Evolutionary conservation across 1,140 invertebrate genomes (phyloP).

Genomic region (Pissodes strobi): DNA sequence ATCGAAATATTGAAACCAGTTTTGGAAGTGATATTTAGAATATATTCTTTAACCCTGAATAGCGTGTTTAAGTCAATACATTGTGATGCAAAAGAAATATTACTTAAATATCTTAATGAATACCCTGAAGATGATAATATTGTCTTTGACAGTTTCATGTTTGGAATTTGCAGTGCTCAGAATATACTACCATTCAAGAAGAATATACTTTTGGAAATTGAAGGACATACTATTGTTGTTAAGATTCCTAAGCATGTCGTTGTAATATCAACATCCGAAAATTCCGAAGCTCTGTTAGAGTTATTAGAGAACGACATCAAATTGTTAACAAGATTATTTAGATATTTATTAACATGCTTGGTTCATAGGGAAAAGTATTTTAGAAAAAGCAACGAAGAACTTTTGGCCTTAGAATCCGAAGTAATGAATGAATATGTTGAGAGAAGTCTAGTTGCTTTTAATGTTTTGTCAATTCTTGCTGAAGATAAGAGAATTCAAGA

Average conservation of each 20-base stretch:
- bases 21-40: slow-evolving; percentile 39
- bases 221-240: slow-evolving; percentile 22
- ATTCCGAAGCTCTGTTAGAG: slow-evolving; percentile 25
- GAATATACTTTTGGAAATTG: slow-evolving; percentile 28
- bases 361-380: slow-evolving; percentile 39
- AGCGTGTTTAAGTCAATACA: slow-evolving; percentile 26
- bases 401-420: slow-evolving; percentile 38
- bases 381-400: slow-evolving; percentile 27
- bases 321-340: slow-evolving; percentile 32
- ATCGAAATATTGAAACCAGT: slow-evolving; percentile 35
- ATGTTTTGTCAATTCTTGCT: slow-evolving; percentile 49
- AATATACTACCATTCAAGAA: slow-evolving; percentile 29
- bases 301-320: slow-evolving; percentile 23
- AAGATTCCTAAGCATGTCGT: slow-evolving; percentile 17
- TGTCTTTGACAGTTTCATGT: slow-evolving; percentile 46
- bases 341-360: slow-evolving; percentile 40
- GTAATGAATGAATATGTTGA: slow-evolving; percentile 37
- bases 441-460: slow-evolving; percentile 41
- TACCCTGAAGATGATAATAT: slow-evolving; percentile 3
- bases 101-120: slow-evolving; percentile 37
- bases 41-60: slow-evolving; percentile 39
- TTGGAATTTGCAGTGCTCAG: slow-evolving; percentile 25
- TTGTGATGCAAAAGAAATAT: slow-evolving; percentile 39
- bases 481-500: slow-evolving; percentile 53
- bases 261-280: slow-evolving; percentile 3